Percentiles rank a stretch among this genome's conserved stretches.
Conservation (phyloP, 1,140 invertebrate species). For the Carcinoscorpius rotundicauda region DNA sequence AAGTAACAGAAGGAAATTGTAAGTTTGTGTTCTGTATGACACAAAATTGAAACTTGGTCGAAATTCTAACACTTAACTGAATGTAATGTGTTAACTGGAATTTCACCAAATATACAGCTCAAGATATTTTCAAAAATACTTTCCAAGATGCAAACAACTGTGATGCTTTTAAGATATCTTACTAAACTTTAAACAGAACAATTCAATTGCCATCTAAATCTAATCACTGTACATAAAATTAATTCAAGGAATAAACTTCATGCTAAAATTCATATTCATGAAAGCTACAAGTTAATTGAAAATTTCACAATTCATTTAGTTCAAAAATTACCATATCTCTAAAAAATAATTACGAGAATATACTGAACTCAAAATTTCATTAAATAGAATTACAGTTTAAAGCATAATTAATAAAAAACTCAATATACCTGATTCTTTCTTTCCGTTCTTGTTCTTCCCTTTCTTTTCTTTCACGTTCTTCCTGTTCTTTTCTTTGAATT, state of each 20-base stretch:
- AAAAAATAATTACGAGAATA: neutral
- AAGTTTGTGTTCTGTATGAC: too few relatives aligned
- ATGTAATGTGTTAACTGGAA: too few relatives aligned
- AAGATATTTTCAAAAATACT: too few relatives aligned
- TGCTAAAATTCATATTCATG: neutral
- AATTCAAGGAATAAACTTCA: neutral
- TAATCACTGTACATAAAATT: too few relatives aligned
- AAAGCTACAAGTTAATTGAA: neutral
- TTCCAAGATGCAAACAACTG: too few relatives aligned
- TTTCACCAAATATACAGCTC: too few relatives aligned
- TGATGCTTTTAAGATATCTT: too few relatives aligned
- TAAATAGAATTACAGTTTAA: neutral
- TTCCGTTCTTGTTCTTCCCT: slow-evolving; percentile 71
- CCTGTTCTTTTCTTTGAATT: slow-evolving; percentile 75
- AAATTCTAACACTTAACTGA: too few relatives aligned
- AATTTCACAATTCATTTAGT: neutral
- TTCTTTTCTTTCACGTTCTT: slow-evolving; percentile 83
- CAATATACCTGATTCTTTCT: slow-evolving; percentile 49
- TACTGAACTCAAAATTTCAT: neutral
- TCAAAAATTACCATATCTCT: neutral
- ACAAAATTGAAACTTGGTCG: too few relatives aligned
- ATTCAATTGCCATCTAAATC: too few relatives aligned
- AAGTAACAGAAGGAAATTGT: too few relatives aligned
- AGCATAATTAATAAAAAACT: neutral
- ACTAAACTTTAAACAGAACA: too few relatives aligned